Conservation (phyloP, 2,888 invertebrate genomes). For the Drosophila borborema region DNA sequence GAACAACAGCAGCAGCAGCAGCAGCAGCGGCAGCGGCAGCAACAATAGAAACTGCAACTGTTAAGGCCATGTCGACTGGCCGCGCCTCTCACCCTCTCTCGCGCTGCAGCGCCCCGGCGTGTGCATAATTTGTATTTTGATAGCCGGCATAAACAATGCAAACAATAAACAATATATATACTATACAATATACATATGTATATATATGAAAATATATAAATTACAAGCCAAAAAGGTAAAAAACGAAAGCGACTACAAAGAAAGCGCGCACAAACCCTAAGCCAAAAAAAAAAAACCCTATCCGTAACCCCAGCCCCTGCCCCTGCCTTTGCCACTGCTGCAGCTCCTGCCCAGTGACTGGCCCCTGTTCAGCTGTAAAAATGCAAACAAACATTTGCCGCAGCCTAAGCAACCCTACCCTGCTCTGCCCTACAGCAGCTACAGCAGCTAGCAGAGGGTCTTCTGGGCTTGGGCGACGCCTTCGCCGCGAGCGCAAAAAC, state of each 20-base stretch:
- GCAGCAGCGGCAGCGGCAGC: slow-evolving; percentile 28
- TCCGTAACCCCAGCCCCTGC: slow-evolving; percentile 8
- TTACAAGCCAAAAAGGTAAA: slow-evolving; percentile 80
- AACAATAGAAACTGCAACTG: slow-evolving; percentile 33
- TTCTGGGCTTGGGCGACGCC: slow-evolving; percentile 52
- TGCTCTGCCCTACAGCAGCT: neutral
- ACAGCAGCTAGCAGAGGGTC: slow-evolving; percentile 14
- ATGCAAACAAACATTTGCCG: slow-evolving; percentile 71
- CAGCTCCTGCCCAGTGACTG: neutral
- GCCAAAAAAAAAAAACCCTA: slow-evolving; percentile 2
- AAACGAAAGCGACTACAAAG: slow-evolving; percentile 45
- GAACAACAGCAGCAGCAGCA: slow-evolving; percentile 46
- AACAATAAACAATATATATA: slow-evolving; percentile 48
- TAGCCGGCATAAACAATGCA: slow-evolving; percentile 66
- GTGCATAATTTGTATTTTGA: slow-evolving; percentile 76
- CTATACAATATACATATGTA: slow-evolving; percentile 44
- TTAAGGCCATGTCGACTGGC: slow-evolving; percentile 64
- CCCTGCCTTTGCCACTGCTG: neutral
- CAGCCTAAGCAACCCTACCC: slow-evolving; percentile 58
- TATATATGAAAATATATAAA: slow-evolving; percentile 74
- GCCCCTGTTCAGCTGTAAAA: slow-evolving; percentile 46
- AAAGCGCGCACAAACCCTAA: slow-evolving; percentile 18
- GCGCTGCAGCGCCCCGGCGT: slow-evolving; percentile 13
- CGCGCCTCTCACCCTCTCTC: neutral
- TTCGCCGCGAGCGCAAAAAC: slow-evolving; percentile 44